These are phyloP conservation scores for Catostomus latipinnis DNA, from an alignment of 2,797 vertebrate genomes.

Conservation along the genomic window DNA sequence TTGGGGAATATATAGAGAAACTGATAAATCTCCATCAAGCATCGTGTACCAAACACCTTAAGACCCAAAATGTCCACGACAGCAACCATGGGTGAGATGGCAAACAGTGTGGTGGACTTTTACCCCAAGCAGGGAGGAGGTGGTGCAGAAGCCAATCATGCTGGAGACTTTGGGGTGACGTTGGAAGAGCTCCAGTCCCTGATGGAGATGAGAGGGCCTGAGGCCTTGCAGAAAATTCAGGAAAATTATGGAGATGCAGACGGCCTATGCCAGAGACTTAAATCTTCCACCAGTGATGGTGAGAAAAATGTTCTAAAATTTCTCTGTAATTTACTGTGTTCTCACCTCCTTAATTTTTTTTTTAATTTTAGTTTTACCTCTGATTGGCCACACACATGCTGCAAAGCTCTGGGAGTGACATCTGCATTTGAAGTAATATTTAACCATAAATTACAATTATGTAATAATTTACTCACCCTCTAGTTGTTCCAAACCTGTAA, in stretches of 20 bases:
- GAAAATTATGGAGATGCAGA: slow-evolving; percentile 84
- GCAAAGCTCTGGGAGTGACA: no score
- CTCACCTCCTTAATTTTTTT: neutral
- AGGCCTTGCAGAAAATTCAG: slow-evolving; percentile 88
- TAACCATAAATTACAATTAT: no score
- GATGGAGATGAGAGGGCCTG: slow-evolving; percentile 88
- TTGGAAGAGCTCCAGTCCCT: slow-evolving; percentile 85
- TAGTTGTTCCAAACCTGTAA: no score
- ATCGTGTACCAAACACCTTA: slow-evolving; percentile 29
- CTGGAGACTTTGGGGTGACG: slow-evolving; percentile 84
- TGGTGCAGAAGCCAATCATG: slow-evolving; percentile 77
- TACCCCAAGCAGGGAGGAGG: slow-evolving; percentile 82
- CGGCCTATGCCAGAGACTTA: slow-evolving; percentile 87
- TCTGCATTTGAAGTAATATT: no score
- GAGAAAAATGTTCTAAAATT: slow-evolving; percentile 54
- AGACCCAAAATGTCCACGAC: slow-evolving; percentile 75
- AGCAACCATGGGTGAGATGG: slow-evolving; percentile 87
- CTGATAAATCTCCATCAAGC: slow-evolving; percentile 37
- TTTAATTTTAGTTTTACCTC: no score
- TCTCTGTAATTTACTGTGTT: slow-evolving; percentile 12
- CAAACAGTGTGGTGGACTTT: slow-evolving; percentile 89
- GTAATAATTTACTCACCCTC: no score
- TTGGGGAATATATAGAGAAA: slow-evolving; percentile 58
- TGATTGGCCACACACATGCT: no score
- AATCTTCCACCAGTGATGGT: slow-evolving; percentile 87